These are phyloP conservation scores for Phodopus roborovskii DNA, from an alignment of 2,113 vertebrate genomes.

Conservation along the genomic window DNA sequence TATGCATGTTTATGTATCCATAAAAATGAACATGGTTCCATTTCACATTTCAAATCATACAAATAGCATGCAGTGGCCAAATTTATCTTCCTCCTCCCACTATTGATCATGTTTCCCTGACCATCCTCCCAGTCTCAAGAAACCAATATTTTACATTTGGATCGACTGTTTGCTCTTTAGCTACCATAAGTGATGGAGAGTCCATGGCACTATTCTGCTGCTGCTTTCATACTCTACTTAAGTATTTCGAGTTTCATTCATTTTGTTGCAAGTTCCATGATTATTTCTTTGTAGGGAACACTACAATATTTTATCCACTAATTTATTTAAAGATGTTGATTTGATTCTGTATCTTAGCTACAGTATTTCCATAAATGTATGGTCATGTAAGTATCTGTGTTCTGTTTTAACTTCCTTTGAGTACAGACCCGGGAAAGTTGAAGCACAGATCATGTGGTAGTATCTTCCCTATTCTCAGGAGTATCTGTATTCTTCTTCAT, in stretches of 20 bases:
- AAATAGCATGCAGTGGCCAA: background rate
- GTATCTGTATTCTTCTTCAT: background rate
- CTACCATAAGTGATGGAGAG: background rate
- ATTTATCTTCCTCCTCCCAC: accelerated
- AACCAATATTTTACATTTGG: background rate
- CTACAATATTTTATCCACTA: too few relatives aligned
- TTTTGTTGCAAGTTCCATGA: background rate
- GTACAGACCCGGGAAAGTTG: background rate
- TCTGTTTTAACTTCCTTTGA: background rate
- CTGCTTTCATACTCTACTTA: background rate
- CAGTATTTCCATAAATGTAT: background rate
- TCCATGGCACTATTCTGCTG: background rate
- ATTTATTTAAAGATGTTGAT: background rate
- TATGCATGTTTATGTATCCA: background rate
- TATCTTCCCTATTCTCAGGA: background rate
- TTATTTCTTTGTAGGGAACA: background rate
- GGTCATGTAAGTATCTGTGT: background rate
- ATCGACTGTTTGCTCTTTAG: background rate
- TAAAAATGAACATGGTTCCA: background rate
- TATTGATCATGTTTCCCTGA: too few relatives aligned
- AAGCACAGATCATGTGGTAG: background rate
- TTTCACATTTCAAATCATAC: background rate
- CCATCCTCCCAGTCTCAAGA: background rate
- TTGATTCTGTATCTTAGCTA: background rate
- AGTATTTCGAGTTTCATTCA: background rate